Base-by-base conservation (phyloP, 2,888 invertebrate genomes). In the Tinea trinotella region DNA sequence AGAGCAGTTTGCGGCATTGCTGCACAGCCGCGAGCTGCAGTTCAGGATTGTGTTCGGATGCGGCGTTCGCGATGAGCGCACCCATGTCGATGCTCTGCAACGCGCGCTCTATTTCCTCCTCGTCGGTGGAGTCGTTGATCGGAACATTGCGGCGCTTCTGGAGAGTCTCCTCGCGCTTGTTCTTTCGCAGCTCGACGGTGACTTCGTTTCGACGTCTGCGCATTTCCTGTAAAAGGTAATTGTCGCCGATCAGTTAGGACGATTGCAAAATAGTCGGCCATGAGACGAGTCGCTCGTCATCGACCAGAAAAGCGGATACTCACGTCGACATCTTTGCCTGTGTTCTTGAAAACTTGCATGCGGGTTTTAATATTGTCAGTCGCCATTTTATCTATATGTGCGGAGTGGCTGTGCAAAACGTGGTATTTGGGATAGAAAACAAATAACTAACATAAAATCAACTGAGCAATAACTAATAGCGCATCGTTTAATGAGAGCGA, bases 301-400 rank as follows among this genome's bases (percentile, higher is more conserved):
- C 30, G 30, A 10, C 30, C 7, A 6, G 6, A 6, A 54, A 54
- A 49, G 49, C 34, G 17, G 56, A 58, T 80, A 92, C 95, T 93
- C 89, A 97, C 98, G 89, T 98, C 98, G 87, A 96, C 96, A 90
- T 99, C 98, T 90, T 98, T 99, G 74, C 98, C 98, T 90, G 96
- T 96, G 90, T 99, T 98, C 92, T 99, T 99, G 88, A 97, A 97
- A 80, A 92, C 94, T 86, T 94, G 93, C 90, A 95, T 92, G 87
- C 96, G 93, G 90, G 92, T 93, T 89, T 92, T 92, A 87, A 88
- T 88, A 84, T 88, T 89, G 83, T 90, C 90, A 79, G 91, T 91
- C 90, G 91, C 91, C 93, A 93, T 93, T 91, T 91, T 92, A 83
- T 72, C 71, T 73, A 71, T 30, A 13, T 19, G 54, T n/a, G 30